These are phyloP conservation scores for Ictalurus punctatus DNA, from an alignment of 2,113 vertebrate genomes.

Conservation along the genomic window DNA sequence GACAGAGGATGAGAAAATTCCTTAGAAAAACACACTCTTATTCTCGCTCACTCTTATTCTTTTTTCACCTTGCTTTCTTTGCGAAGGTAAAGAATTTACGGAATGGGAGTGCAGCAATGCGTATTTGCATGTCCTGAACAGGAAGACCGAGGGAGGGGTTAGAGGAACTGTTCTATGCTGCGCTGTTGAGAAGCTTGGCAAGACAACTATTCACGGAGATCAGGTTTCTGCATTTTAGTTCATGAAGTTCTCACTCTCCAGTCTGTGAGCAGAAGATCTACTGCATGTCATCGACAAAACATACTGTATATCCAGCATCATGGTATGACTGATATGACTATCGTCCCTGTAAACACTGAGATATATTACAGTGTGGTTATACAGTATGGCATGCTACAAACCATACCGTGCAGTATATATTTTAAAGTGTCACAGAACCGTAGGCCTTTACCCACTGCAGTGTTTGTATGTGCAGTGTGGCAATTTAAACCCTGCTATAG, in stretches of 20 bases:
- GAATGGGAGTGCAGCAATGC: not conserved
- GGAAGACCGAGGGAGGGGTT: not conserved
- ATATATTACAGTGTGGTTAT: not conserved
- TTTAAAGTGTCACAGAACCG: not conserved
- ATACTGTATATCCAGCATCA: conserved; percentile 35
- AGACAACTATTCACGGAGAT: conserved; percentile 19
- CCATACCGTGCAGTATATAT: too few species aligned
- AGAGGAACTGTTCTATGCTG: not conserved
- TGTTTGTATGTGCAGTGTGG: not conserved
- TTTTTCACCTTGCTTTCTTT: not conserved
- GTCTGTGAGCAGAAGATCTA: conserved; percentile 21
- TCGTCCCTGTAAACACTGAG: conserved; percentile 6
- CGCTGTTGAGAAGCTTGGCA: conserved; percentile 1
- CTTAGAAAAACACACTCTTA: not conserved
- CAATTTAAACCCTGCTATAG: not conserved
- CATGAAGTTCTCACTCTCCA: not conserved
- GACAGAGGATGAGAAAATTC: not conserved
- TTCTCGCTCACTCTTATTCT: too few species aligned
- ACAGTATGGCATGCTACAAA: not conserved
- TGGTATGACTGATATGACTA: not conserved
- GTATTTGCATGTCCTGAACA: conserved; percentile 9
- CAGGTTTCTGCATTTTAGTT: conserved; percentile 21
- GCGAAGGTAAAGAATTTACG: not conserved
- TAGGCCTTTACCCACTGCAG: not conserved
- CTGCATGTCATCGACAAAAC: conserved; percentile 22